Conservation (phyloP, 2,888 invertebrate genomes). For the Apodemia zela region DNA sequence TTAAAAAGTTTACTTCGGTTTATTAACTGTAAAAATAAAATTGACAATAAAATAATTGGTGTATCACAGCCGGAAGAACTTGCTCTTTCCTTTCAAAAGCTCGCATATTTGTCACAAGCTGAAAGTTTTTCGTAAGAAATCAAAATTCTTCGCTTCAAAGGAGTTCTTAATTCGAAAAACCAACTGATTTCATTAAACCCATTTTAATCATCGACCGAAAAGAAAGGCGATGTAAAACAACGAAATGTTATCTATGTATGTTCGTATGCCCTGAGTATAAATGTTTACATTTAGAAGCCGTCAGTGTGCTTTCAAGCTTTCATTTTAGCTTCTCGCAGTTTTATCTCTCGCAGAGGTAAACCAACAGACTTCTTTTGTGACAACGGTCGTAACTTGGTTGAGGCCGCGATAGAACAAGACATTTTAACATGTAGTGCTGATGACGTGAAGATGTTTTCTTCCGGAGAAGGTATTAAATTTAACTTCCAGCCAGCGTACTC, state of each 20-base stretch:
- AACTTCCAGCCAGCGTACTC: background rate
- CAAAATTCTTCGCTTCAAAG: background rate
- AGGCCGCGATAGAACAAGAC: background rate
- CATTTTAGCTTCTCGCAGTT: background rate
- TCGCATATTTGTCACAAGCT: background rate
- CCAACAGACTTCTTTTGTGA: background rate
- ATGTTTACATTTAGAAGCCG: no score
- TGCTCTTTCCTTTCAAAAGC: background rate
- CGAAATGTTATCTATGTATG: no score
- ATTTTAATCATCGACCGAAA: background rate
- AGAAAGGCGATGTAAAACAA: background rate
- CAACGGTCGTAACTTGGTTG: background rate
- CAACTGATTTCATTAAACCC: background rate
- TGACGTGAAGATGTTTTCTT: background rate
- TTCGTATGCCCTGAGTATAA: no score
- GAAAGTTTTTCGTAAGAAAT: background rate
- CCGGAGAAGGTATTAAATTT: background rate
- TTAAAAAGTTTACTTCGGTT: background rate
- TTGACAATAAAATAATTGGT: background rate
- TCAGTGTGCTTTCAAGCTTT: background rate
- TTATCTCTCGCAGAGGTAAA: background rate
- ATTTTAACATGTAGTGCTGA: background rate
- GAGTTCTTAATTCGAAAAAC: background rate
- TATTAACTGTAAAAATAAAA: background rate
- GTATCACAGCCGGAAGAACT: background rate